Evolutionary conservation across 1,140 invertebrate species (phyloP), one percentile per base, ranked within the genome.

Genomic region (Lordiphosa clarofinis): DNA sequence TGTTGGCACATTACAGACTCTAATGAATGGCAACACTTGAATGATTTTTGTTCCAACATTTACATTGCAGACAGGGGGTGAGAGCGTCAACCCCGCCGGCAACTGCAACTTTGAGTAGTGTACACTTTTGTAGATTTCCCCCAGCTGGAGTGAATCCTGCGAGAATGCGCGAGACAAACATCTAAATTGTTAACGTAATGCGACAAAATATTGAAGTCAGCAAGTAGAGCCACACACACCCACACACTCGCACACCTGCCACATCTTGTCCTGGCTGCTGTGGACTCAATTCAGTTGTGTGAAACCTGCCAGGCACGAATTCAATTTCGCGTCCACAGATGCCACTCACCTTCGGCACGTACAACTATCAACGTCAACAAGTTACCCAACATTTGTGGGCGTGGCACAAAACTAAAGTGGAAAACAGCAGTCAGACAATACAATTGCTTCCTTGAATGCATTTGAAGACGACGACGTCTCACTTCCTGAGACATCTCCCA

Each of bases 251-350:
- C 52, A 28, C 58, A 38, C 24, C 35, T 61, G 28, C 42, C 52
- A 15, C 24, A 36, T 47, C 38, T 44, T 31, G 42, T 50, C 43
- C 50, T 21, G 40, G 46, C 8, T 44, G 24, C 36, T 42, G 55
- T 54, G 13, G 74, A 79, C 74, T 79, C 74, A 79, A 79, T 79
- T 57, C 66, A 58, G 66, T 53, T 69, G 63, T 47, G 52, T 31
- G 55, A 57, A 81, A 65, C 61, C 75, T 78, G 64, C 64, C 64
- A 73, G 78, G 79, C 78, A 84, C 78, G 78, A 84, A 86, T 84
- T 84, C 78, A 84, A 84, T 84, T 84, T 86, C 79, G 78, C 78
- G 78, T 84, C 78, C 78, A 84, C 79, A 84, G 79, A 84, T 84
- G 78, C 78, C 78, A 78, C 84, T 84, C 78, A 84, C 78, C 78